phyloP scores from a whole-genome alignment of 2,113 vertebrate genomes.

The Corythaeola cristata region DNA sequence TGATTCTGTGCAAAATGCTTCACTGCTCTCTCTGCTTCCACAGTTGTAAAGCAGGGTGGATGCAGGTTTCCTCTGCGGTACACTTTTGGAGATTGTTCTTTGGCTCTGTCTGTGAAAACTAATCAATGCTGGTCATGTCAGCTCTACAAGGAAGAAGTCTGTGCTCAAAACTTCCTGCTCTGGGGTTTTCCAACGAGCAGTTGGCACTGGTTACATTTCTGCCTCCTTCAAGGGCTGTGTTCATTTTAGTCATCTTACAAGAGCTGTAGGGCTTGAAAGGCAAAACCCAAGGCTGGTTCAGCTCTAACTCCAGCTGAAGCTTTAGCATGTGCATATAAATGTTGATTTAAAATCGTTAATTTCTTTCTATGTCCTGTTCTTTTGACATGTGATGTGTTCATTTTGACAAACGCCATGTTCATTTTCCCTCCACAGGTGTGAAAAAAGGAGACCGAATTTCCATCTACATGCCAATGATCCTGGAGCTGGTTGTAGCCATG shows the following conservation, averaged over 20 bases:
- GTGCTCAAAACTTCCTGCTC: neutral
- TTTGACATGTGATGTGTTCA: accelerated
- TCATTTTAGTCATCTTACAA: neutral
- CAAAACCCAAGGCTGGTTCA: neutral
- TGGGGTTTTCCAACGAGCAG: neutral
- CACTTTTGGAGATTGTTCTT: neutral
- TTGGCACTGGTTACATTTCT: neutral
- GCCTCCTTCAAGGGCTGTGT: neutral
- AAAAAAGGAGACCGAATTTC: constrained; percentile 92
- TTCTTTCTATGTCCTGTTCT: neutral
- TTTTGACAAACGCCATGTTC: neutral
- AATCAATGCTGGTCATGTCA: neutral
- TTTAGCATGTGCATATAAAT: neutral
- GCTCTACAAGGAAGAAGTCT: neutral
- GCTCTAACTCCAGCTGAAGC: neutral
- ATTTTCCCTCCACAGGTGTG: constrained; percentile 76
- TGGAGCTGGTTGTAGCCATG: constrained; percentile 95
- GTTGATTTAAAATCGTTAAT: neutral
- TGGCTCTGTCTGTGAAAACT: neutral
- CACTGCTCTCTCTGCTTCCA: neutral
- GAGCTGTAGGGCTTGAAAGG: neutral
- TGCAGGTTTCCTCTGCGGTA: neutral
- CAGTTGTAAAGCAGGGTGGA: neutral
- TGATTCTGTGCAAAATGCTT: neutral
- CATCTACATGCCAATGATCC: constrained; percentile 97